phyloP scores from a whole-genome alignment of 1,140 invertebrate species.

The Aphelinus certus region DNA sequence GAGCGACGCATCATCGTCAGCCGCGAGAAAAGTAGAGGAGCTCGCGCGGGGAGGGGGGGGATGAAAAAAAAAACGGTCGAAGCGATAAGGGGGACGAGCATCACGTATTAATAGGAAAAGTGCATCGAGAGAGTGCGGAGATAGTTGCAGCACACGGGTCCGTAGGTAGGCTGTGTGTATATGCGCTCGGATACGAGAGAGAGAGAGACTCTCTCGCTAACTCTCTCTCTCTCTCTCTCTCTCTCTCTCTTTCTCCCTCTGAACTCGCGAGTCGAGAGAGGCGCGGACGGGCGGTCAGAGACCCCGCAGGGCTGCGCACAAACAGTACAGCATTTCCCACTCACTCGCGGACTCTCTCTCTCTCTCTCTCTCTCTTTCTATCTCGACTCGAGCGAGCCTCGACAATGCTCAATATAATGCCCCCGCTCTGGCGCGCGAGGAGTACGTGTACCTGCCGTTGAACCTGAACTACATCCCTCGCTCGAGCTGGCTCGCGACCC shows the following conservation, averaged over 20 bases:
- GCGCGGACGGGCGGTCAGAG: conserved; percentile 66
- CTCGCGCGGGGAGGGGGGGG: too few relatives aligned
- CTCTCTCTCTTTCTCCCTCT: conserved; percentile 38
- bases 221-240: conserved; percentile 34
- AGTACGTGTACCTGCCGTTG: conserved; percentile 41
- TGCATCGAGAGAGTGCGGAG: not conserved
- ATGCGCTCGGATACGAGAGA: too few relatives aligned
- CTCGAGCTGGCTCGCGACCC: too few relatives aligned
- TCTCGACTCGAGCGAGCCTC: conserved; percentile 57
- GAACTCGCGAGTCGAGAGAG: conserved; percentile 58
- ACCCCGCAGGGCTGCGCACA: conserved; percentile 65
- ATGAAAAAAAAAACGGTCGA: too few relatives aligned
- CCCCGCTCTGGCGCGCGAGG: not conserved
- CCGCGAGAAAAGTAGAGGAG: too few relatives aligned
- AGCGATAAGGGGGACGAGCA: too few relatives aligned
- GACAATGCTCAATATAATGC: conserved; percentile 58
- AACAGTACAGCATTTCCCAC: conserved; percentile 66
- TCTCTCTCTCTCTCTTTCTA: conserved; percentile 46
- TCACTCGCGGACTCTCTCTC: conserved; percentile 46
- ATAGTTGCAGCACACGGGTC: conserved; percentile 40
- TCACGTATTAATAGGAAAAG: not conserved
- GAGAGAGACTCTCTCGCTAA: conserved; percentile 47
- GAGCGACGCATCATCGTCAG: too few relatives aligned
- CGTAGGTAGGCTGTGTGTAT: conserved; percentile 54
- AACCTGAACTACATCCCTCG: too few relatives aligned